These are phyloP conservation scores for Sisyra nigra DNA, from an alignment of 2,888 invertebrate species.

Conservation along the genomic window DNA sequence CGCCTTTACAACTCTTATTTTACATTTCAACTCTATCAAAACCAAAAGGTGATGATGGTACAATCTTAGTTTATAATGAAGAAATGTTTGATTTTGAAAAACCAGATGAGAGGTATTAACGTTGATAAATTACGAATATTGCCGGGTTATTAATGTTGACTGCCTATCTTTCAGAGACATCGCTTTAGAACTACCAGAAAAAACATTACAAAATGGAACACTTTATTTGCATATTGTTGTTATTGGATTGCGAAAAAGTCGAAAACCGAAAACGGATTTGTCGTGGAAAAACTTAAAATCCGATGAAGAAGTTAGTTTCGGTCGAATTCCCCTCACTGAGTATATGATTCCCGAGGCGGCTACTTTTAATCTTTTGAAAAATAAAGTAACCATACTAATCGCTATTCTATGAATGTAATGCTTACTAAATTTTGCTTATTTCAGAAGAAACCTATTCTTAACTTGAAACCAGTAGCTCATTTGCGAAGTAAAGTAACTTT, in stretches of 20 bases:
- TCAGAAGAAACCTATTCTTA: constrained; percentile 13
- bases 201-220: constrained; percentile 71
- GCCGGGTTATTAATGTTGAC: constrained; percentile 9
- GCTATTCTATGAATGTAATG: neutral
- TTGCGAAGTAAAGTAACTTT: constrained; percentile 55
- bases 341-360: constrained; percentile 59
- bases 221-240: constrained; percentile 61
- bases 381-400: constrained; percentile 19
- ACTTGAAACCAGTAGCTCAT: constrained; percentile 50
- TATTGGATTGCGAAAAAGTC: constrained; percentile 37
- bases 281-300: constrained; percentile 38
- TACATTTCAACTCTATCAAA: constrained; percentile 46
- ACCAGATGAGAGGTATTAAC: constrained; percentile 34
- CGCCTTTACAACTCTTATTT: constrained; percentile 50
- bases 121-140: constrained; percentile 14
- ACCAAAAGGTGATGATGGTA: constrained; percentile 35
- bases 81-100: constrained; percentile 49
- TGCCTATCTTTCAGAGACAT: constrained; percentile 37
- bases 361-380: constrained; percentile 52
- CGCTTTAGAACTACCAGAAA: constrained; percentile 49
- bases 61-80: constrained; percentile 40
- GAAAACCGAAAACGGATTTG: constrained; percentile 27
- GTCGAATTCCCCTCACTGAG: constrained; percentile 52
- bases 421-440: neutral
- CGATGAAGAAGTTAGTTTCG: constrained; percentile 40